phyloP scores from a whole-genome alignment of 2,797 vertebrate species.

The Remorina albescens region DNA sequence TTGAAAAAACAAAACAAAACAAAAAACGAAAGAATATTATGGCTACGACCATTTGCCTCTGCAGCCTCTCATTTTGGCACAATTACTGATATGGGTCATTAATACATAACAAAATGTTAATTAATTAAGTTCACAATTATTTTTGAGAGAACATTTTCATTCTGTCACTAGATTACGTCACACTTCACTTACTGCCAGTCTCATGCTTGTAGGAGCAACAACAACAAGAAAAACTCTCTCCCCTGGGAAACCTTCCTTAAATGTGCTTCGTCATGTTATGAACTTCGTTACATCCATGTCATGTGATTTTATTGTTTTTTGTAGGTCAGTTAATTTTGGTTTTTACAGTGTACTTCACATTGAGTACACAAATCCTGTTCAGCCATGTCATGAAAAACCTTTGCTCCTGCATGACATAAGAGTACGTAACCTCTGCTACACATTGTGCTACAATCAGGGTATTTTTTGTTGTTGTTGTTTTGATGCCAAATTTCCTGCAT shows the following conservation, averaged over 20 bases:
- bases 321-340: constrained; percentile 36
- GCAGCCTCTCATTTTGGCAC: neutral
- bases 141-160: constrained; percentile 21
- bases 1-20: neutral
- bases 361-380: constrained; percentile 13
- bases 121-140: constrained; percentile 1
- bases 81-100: neutral
- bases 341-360: constrained; percentile 20
- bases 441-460: neutral
- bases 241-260: constrained; percentile 15
- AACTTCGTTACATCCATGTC: constrained; percentile 15
- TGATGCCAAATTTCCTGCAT: neutral
- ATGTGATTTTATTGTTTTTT: constrained; percentile 33
- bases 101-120: constrained; percentile 11
- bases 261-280: constrained; percentile 25
- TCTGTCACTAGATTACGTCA: constrained; percentile 5
- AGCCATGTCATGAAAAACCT: neutral
- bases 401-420: neutral
- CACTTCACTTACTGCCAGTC: constrained; percentile 13
- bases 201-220: neutral
- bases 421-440: neutral
- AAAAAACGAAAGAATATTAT: neutral
- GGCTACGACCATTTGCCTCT: neutral
- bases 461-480: too few relatives aligned
- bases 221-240: neutral